Percentiles rank a stretch among this genome's conserved stretches.
Evolutionary conservation across 2,113 vertebrate species (phyloP).

Genomic region (Henicopernis longicauda): DNA sequence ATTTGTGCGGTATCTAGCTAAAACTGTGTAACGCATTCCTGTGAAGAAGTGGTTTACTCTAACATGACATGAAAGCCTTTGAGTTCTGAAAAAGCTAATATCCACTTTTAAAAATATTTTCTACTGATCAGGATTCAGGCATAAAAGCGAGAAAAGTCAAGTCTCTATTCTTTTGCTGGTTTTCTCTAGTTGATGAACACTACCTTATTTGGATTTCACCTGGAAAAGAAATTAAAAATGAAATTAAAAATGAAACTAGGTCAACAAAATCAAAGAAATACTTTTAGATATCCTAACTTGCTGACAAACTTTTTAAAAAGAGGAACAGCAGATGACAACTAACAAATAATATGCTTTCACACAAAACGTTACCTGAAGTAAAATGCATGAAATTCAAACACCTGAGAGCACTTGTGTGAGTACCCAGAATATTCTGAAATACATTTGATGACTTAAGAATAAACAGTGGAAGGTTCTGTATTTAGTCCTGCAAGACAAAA

Average conservation of each 20-base stretch:
- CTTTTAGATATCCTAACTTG: not conserved
- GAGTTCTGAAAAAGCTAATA: not conserved
- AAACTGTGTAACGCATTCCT: not conserved
- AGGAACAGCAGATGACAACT: not conserved
- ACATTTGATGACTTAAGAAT: not conserved
- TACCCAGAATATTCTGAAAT: not conserved
- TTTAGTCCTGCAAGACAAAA: not conserved
- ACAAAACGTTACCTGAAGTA: not conserved
- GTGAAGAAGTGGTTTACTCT: not conserved
- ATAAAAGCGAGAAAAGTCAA: not conserved
- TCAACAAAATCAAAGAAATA: not conserved
- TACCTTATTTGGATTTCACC: not conserved
- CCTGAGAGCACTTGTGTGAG: not conserved
- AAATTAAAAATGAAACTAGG: not conserved
- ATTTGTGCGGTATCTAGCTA: not conserved
- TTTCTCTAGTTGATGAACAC: not conserved
- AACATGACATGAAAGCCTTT: not conserved
- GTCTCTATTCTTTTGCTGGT: not conserved
- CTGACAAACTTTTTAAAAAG: not conserved
- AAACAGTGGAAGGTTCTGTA: not conserved
- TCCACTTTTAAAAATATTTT: not conserved
- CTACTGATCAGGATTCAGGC: not conserved
- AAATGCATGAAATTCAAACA: not conserved
- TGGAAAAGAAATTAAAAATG: constrained; percentile 16
- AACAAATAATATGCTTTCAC: not conserved